Conservation (phyloP, 2,888 invertebrate species). For the Camponotus fellah region DNA sequence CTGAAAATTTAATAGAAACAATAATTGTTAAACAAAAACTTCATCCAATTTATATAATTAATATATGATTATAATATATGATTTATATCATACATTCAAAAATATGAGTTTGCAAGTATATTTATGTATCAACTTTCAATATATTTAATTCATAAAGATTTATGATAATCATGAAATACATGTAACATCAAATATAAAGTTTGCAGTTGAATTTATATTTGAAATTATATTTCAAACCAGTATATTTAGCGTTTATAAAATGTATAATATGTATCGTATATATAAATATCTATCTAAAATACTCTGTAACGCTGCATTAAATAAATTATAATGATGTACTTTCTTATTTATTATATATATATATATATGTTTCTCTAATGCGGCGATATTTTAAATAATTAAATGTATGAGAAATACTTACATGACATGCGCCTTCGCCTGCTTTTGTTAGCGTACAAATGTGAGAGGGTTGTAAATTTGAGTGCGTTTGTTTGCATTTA, state of each 20-base stretch:
- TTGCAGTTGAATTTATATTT: background rate
- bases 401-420: slow-evolving; percentile 68
- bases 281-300: slow-evolving; percentile 1
- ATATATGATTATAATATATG: too few relatives aligned
- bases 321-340: background rate
- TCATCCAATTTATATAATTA: background rate
- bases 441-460: slow-evolving; percentile 78
- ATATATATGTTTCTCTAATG: background rate
- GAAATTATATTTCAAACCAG: background rate
- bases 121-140: background rate
- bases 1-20: slow-evolving; percentile 53
- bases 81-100: background rate
- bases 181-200: background rate
- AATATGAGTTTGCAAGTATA: background rate
- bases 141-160: slow-evolving; percentile 9
- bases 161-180: background rate
- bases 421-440: slow-evolving; percentile 80
- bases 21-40: background rate
- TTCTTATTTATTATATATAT: background rate
- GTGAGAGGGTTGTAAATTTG: slow-evolving; percentile 66
- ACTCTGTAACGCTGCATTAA: background rate
- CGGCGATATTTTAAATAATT: background rate
- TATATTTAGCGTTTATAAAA: background rate
- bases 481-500: slow-evolving; percentile 66
- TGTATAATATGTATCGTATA: background rate